Evolutionary conservation across 2,888 invertebrate species (phyloP), one percentile per base, ranked within the genome.

Genomic region (Torymus aiolomorphi): DNA sequence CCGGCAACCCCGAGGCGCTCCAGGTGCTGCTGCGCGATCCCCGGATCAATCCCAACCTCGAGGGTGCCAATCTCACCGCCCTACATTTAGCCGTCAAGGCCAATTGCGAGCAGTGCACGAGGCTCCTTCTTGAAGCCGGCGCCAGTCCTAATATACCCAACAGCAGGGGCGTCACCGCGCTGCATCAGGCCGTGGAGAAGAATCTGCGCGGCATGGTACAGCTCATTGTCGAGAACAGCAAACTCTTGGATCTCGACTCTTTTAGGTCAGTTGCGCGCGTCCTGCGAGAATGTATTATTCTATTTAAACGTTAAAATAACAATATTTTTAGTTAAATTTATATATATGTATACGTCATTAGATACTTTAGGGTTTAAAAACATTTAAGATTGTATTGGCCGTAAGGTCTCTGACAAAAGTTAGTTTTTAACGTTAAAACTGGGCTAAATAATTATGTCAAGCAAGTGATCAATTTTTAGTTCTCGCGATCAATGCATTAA

Each of bases 151-250:
- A 93, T 85, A 90, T 92, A 56, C 91, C 92, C 0, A 92, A 94
- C 86, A 88, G 86, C 62, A 92, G 91, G 85, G 93, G 92, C 0
- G 83, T 92, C 31, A 93, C 93, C 0, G 92, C 94, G 1, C 91
- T 94, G 20, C 92, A 94, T 85, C 92, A 92, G 82, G 94, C 94
- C n/a, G 93, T 93, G 0, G 92, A 92, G 85, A 92, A 92, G 85
- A 92, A 91, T 0, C 91, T 92, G 1, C 91, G 91, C 84, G 91
- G 92, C 76, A 91, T 94, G 31, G 90, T 94, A 0, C 90, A 91
- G 42, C 86, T 92, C 14, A 93, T 94, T 72, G 84, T 94, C 65
- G 91, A 92, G 74, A 90, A 91, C 76, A 90, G 92, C 2, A 91
- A 89, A 80, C 89, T 91, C 31, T 88, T 94, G 12, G 92, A 94